Conservation (phyloP, 2,113 vertebrate genomes). For the Nycticebus coucang region DNA sequence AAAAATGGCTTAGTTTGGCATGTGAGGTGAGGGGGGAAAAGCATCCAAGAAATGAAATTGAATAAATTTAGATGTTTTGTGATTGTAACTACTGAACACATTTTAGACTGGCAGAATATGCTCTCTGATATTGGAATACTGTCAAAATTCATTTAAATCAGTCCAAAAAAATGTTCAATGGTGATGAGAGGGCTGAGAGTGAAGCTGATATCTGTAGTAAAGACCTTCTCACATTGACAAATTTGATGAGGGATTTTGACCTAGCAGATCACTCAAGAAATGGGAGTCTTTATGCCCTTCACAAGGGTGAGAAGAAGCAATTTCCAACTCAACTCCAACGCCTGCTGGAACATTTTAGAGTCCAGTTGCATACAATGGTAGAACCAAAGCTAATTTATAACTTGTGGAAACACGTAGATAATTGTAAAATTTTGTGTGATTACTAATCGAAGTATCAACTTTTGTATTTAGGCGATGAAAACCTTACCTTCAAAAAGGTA, state of each 20-base stretch:
- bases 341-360: constrained; percentile 17
- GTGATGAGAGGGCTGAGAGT: constrained; percentile 66
- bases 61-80: constrained; percentile 80
- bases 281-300: not conserved
- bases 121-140: constrained; percentile 77
- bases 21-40: constrained; percentile 48
- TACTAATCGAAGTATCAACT: not conserved
- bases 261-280: constrained; percentile 24
- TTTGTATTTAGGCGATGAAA: constrained; percentile 1
- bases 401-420: constrained; percentile 28
- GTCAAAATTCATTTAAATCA: constrained; percentile 74
- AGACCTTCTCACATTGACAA: constrained; percentile 62
- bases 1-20: constrained; percentile 73
- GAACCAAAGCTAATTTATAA: constrained; percentile 48
- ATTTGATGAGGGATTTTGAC: constrained; percentile 60
- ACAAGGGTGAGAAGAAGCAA: not conserved
- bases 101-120: constrained; percentile 78
- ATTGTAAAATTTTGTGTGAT: constrained; percentile 20
- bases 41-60: constrained; percentile 75
- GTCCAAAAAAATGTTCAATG: constrained; percentile 72
- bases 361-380: constrained; percentile 19
- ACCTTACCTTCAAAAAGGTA: constrained; percentile 35
- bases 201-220: constrained; percentile 52
- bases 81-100: constrained; percentile 77
- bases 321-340: not conserved